Evolutionary conservation across 2,113 vertebrate species (phyloP), one percentile per base, ranked within the genome.

Genomic region (Empidonax traillii): DNA sequence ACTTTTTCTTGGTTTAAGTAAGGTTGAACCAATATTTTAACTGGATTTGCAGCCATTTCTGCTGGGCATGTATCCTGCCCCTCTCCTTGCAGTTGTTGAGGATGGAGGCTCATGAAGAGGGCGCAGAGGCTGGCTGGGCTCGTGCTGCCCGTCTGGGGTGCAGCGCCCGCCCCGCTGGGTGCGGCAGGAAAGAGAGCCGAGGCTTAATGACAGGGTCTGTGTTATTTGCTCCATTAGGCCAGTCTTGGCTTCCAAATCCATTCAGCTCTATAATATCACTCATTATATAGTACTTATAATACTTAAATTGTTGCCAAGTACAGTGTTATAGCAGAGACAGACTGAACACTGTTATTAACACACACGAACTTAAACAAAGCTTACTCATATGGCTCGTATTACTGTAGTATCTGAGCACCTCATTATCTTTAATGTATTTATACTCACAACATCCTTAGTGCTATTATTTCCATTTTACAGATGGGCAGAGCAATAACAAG

Each of bases 221-320:
- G 49, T 96, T 95, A 96, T 95, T 89, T 27, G 58, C 90, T 78
- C 89, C 85, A 15, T 95, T 94, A 94, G 95, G 91, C 91, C 91
- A 89, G 55, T 94, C 92, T 96, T 97, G 95, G 97, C 97, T 96
- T 96, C 97, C 94, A 96, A 97, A 96, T 93, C 93, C 94, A 95
- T 97, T 97, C 95, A 96, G 82, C 94, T 96, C 94, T 97, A 85
- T 98, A 98, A 98, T 97, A 97, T 93, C 91, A 87, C 88, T 96
- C 96, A 95, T 97, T 95, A 93, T 68, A 95, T 33, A 55, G 75
- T 37, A 87, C 85, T 96, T 96, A 97, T 93, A 97, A 96, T 84
- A 88, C 91, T 94, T 96, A 88, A 95, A 97, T 96, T 89, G 92
- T 95, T 97, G 95, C 96, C 96, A 96, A 88, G 89, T 94, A 82